A percentile compares a stretch with the other conserved stretches of the same genome.
Conservation (phyloP, 2,888 invertebrate genomes). For the Trissonchulus latispiculum region DNA sequence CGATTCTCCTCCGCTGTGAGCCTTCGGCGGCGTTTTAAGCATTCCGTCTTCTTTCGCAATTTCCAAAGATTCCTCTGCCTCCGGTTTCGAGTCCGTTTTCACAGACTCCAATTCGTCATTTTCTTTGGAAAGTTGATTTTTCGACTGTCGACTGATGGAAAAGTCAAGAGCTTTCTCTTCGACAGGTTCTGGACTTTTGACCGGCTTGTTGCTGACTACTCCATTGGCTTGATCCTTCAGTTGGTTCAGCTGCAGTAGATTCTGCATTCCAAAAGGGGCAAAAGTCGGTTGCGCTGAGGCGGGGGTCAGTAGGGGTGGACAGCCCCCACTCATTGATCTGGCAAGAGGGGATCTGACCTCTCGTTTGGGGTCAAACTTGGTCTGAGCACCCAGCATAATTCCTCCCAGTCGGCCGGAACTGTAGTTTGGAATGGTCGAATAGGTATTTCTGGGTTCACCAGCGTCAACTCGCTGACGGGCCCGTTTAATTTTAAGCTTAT, state of each 20-base stretch:
- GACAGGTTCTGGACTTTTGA: too few species aligned
- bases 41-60: not conserved
- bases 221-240: slow-evolving; percentile 56
- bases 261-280: slow-evolving; percentile 7
- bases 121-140: not conserved
- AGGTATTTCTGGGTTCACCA: slow-evolving; percentile 79
- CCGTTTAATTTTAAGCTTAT: slow-evolving; percentile 58
- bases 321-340: not conserved
- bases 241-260: slow-evolving; percentile 3
- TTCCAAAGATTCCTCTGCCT: not conserved
- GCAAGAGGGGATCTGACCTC: not conserved
- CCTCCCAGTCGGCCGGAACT: not conserved
- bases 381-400: not conserved
- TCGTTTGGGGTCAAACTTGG: slow-evolving; percentile 4
- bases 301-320: not conserved
- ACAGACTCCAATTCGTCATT: not conserved
- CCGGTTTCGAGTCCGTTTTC: not conserved
- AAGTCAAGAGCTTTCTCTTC: not conserved
- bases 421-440: slow-evolving; percentile 56
- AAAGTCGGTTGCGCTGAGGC: not conserved
- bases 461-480: slow-evolving; percentile 92
- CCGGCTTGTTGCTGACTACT: not conserved
- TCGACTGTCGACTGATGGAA: not conserved
- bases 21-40: not conserved
- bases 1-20: not conserved